phyloP scores from a whole-genome alignment of 2,113 vertebrate species.

The Meriones unguiculatus region DNA sequence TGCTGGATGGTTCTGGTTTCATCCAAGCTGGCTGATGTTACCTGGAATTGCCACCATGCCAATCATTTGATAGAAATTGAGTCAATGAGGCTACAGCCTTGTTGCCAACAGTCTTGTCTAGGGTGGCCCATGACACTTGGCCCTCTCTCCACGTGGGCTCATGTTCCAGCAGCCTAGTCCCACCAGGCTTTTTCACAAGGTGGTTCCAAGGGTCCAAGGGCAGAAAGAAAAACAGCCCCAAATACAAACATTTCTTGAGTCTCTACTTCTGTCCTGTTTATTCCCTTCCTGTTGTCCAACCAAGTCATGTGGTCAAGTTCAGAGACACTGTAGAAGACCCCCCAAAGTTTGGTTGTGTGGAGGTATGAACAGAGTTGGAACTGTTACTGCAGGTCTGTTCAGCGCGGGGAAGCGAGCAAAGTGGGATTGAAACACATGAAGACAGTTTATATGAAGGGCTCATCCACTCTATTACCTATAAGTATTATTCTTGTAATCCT shows the following conservation, averaged over 20 bases:
- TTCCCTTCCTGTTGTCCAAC: background rate
- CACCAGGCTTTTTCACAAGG: background rate
- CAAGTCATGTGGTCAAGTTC: background rate
- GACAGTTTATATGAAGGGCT: background rate
- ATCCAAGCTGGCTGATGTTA: background rate
- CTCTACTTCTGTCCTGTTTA: background rate
- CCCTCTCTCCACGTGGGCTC: background rate
- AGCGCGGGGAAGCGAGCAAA: background rate
- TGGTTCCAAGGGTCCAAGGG: background rate
- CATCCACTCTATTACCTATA: background rate
- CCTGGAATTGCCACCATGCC: background rate
- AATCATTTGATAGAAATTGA: background rate
- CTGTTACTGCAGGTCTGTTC: background rate
- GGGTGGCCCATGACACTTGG: background rate
- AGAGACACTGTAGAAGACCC: background rate
- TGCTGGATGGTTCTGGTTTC: background rate
- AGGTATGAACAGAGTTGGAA: background rate
- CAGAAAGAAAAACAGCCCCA: background rate
- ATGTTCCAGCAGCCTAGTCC: background rate
- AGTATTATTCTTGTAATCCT: constrained; percentile 27
- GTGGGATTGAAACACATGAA: background rate
- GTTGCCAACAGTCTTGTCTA: background rate
- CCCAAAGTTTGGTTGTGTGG: background rate
- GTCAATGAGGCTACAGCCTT: background rate
- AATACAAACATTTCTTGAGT: background rate